phyloP scores from a whole-genome alignment of 1,140 invertebrate species.

The Schlechtendalia chinensis region DNA sequence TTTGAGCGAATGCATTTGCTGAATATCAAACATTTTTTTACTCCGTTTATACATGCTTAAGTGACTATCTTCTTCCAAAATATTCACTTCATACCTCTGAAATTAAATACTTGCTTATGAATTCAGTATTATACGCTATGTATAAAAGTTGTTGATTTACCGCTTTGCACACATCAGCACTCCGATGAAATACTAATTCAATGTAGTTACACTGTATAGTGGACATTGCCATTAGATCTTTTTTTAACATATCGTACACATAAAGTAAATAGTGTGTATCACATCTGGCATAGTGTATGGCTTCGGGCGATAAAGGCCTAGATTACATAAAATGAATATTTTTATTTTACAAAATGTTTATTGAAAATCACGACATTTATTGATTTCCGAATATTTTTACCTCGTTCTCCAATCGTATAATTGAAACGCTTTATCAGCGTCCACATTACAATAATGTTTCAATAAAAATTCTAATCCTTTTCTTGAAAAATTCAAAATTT shows the following conservation, averaged over 20 bases:
- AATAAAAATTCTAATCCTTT: conserved; percentile 79
- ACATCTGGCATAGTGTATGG: conserved; percentile 84
- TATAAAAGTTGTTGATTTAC: conserved; percentile 54
- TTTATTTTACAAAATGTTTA: background rate
- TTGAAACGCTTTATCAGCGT: conserved; percentile 87
- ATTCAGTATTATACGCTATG: background rate
- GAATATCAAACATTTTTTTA: conserved; percentile 78
- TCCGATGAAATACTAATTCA: conserved; percentile 68
- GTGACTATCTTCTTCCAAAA: conserved; percentile 71
- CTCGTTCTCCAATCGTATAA: conserved; percentile 94
- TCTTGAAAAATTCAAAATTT: conserved; percentile 69
- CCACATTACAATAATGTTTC: conserved; percentile 73
- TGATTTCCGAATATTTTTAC: conserved; percentile 54
- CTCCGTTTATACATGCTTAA: conserved; percentile 74
- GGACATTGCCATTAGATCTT: conserved; percentile 71
- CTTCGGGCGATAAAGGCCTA: conserved; percentile 79
- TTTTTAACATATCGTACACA: conserved; percentile 81
- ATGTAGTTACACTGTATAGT: conserved; percentile 71
- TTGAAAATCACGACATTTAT: background rate
- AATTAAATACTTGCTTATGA: conserved; percentile 51
- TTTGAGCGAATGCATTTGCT: conserved; percentile 79
- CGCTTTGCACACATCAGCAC: conserved; percentile 70
- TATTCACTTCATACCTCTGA: conserved; percentile 78
- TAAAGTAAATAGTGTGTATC: conserved; percentile 96
- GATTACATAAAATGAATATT: background rate